These are phyloP conservation scores for Chrysolina americana DNA, from an alignment of 2,888 invertebrate species.

Conservation along the genomic window DNA sequence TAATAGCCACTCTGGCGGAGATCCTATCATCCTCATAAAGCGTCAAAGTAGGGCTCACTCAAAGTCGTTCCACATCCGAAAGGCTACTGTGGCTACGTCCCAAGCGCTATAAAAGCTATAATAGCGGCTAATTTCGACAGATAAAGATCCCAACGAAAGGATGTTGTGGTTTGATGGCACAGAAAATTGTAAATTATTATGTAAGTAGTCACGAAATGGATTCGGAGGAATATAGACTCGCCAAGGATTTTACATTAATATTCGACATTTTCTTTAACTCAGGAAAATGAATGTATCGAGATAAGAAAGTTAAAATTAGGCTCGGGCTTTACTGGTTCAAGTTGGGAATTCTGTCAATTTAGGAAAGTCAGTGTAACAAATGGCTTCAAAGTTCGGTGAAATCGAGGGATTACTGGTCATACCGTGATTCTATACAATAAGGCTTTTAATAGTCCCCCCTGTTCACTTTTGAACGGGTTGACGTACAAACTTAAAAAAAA, in stretches of 20 bases:
- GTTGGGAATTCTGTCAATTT: no score
- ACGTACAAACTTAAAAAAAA: no score
- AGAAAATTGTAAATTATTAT: conserved; percentile 1
- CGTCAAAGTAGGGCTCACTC: not conserved
- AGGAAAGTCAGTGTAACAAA: no score
- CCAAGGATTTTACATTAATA: not conserved
- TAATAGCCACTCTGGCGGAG: not conserved
- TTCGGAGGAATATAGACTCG: not conserved
- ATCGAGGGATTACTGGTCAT: no score
- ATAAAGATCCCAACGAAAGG: conserved; percentile 8
- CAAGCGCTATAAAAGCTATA: conserved; percentile 1
- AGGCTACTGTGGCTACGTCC: not conserved
- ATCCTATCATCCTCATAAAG: not conserved
- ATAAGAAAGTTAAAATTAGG: no score
- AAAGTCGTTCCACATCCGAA: not conserved
- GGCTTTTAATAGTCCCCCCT: no score
- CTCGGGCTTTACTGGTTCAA: no score
- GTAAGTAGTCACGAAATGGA: not conserved
- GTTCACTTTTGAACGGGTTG: no score
- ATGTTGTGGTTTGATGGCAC: not conserved
- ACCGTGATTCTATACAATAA: no score
- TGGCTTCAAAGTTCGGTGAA: no score
- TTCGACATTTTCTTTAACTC: no score
- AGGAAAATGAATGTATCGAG: no score
- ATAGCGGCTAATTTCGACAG: conserved; percentile 18